Evolutionary conservation across 1,140 invertebrate genomes (phyloP).

Genomic region (Agraylea sexmaculata): DNA sequence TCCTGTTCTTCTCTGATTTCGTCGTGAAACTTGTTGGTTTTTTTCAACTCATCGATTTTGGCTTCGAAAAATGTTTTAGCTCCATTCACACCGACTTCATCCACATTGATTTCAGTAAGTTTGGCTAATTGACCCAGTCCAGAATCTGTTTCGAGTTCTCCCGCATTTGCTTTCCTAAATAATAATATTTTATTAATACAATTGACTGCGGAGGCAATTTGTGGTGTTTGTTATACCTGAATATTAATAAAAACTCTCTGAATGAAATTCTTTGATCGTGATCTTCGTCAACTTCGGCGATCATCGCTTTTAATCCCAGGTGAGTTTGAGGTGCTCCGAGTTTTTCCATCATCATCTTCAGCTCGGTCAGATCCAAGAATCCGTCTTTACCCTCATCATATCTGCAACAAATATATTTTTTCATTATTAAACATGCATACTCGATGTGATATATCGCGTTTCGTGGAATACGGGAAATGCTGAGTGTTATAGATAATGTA

Average conservation of each 20-base stretch:
- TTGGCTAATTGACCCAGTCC: conserved; percentile 71
- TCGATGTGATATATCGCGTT: too few relatives aligned
- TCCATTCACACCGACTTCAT: conserved; percentile 77
- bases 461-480: too few relatives aligned
- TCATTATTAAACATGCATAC: not conserved
- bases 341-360: conserved; percentile 95
- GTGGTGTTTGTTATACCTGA: conserved; percentile 41
- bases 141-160: conserved; percentile 68
- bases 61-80: conserved; percentile 88
- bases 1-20: conserved; percentile 82
- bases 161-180: conserved; percentile 63
- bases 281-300: conserved; percentile 87
- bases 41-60: conserved; percentile 74
- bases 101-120: conserved; percentile 77
- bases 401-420: conserved; percentile 42
- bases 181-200: conserved; percentile 6
- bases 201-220: not conserved
- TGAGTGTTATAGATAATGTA: too few relatives aligned
- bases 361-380: conserved; percentile 73
- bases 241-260: conserved; percentile 82
- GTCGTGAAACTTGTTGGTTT: conserved; percentile 73
- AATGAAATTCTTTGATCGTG: conserved; percentile 81
- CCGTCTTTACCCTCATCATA: conserved; percentile 83
- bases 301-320: conserved; percentile 87
- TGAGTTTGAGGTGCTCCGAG: conserved; percentile 92